Base-by-base conservation (phyloP, 2,113 vertebrate genomes). In the Ailurus styani region DNA sequence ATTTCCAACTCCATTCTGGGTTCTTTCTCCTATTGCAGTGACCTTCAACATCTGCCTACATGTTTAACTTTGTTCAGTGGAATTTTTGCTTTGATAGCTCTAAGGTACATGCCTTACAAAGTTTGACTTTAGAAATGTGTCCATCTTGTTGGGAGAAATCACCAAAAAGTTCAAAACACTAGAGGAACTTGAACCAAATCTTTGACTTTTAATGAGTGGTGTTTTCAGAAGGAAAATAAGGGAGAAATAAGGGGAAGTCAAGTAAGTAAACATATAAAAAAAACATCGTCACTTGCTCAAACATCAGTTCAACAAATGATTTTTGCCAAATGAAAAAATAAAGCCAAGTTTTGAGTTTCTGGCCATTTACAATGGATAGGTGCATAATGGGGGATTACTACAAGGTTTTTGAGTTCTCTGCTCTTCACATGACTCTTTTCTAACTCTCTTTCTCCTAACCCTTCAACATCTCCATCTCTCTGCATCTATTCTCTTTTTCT, bases 261-360 rank as follows among this genome's bases (percentile, higher is more conserved):
- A 83, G 62, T 31, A 77, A 83, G 18, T 3, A 91, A 75, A 87
- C 3, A 37, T 72, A 31, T 8, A 10, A 34, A 62, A 68, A 66
- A 34, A 60, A 27, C 34, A 50, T 70, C 3, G 5, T 50, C 57
- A 23, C 4, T 42, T 60, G 25, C 37, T 75, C 7, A 90, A 93
- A 95, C 18, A 75, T 25, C n/a, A 86, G 75, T 52, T 87, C 14
- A 90, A 60, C 34, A 66, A 1, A 55, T n/a, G 8, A 31, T 62
- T 85, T 95, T 90, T 60, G 72, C 18, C 47, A 81, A 73, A 66
- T 68, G 20, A 31, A 83, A 83, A 93, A 82, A 37, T 5, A 47
- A 25, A 68, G 7, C 8, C 34, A 40, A 29, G 3, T 73, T 55
- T 93, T 1, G 72, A 77, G 73, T 77, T 77, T 52, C n/a, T 45